phyloP scores from a whole-genome alignment of 2,888 invertebrate genomes.

The Artemia sinica region DNA sequence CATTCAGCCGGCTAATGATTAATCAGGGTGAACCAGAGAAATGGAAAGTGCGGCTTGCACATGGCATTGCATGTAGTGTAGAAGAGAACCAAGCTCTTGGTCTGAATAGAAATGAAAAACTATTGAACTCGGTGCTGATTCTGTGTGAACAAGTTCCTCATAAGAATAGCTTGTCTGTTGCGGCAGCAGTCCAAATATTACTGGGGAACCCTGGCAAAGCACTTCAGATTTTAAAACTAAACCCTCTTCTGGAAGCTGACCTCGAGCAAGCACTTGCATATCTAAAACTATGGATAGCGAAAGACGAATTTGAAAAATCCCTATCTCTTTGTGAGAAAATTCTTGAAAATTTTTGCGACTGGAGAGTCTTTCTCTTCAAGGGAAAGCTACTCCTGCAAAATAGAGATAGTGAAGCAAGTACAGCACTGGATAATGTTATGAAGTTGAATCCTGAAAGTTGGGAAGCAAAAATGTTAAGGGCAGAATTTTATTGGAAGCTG shows the following conservation, averaged over 20 bases:
- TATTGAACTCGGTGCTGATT: not conserved
- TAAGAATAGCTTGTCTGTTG: not conserved
- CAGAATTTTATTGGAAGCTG: not conserved
- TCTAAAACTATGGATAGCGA: not conserved
- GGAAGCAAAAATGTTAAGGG: not conserved
- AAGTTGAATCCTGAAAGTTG: constrained; percentile 2
- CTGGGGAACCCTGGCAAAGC: not conserved
- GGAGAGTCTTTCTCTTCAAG: not conserved
- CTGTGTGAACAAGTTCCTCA: not conserved
- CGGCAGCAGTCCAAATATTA: not conserved
- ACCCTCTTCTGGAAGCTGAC: not conserved
- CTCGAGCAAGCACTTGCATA: not conserved
- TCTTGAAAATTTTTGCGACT: not conserved
- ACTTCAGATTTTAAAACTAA: not conserved
- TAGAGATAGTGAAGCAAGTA: too few species aligned
- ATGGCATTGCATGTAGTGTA: too few species aligned
- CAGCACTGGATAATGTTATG: not conserved
- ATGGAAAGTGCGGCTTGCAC: too few species aligned
- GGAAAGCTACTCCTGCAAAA: not conserved
- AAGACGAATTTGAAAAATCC: not conserved
- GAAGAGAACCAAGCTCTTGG: too few species aligned
- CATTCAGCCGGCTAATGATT: not conserved
- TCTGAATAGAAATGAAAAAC: too few species aligned
- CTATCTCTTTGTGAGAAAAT: not conserved
- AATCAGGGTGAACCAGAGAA: not conserved